Evolutionary conservation across 2,888 invertebrate species (phyloP), one percentile per base, ranked within the genome.

Genomic region (Epinotia brunnichana): DNA sequence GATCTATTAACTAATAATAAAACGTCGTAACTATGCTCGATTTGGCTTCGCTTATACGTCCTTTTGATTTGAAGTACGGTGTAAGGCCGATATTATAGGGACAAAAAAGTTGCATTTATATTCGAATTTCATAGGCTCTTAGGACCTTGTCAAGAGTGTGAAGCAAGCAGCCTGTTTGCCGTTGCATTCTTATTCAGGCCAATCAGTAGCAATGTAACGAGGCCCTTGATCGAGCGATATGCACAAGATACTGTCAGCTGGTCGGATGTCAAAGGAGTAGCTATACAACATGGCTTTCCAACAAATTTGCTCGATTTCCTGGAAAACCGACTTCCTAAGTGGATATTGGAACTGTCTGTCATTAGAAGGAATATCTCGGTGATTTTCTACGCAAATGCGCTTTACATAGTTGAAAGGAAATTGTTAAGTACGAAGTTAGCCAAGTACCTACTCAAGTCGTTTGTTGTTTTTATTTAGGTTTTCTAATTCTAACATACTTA

Each of bases 1-100:
- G 73, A 63, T 74, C 76, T 76, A 73, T 74, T 73, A 77, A 77
- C 39, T 41, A 15, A 66, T 66, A 24, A 21, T 21, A 56, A 56
- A 56, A 21, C 7, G 66, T 21, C 5, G 1, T 19, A 56, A 56
- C 41, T 21, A 54, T 3, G 39, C 54, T 39, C 17, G 24, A 10
- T 13, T 54, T n/a, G 0, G 2, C 17, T 39, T 19, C 11, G 15
- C 54, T 15, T 2, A 54, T 66, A 66, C 39, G 19, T 19, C 63
- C 13, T 54, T 39, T 66, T 41, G 35, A 66, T 66, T 19, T 10
- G 9, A 15, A 56, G 3, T 5, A 41, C 4, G 10, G 7, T 2
- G 19, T 41, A 41, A 11, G 21, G 41, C 5, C 4, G n/a, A 10
- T 4, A n/a, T n/a, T n/a, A n/a, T n/a, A 2, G 11, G 4, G 1